Conservation (phyloP, 2,888 invertebrate genomes). For the Cabera pusaria region DNA sequence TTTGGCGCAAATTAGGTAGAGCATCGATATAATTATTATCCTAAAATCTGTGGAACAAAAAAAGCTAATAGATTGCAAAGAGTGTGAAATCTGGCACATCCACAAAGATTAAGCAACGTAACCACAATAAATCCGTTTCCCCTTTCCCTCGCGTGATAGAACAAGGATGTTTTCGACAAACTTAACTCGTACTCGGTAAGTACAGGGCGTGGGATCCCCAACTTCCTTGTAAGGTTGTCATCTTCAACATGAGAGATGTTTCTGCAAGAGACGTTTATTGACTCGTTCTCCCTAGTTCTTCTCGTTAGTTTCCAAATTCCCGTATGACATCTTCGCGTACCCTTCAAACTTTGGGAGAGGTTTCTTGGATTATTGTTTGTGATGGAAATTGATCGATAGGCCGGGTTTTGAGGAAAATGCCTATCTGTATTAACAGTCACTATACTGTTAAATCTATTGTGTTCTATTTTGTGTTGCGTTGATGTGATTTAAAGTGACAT, state of each 20-base stretch:
- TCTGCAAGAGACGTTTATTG: conserved; percentile 23
- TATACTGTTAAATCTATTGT: no score
- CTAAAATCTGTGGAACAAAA: no score
- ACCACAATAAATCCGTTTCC: conserved; percentile 5
- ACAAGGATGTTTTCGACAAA: conserved; percentile 19
- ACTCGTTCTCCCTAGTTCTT: conserved; percentile 17
- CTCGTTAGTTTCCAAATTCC: conserved; percentile 19
- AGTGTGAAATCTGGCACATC: no score
- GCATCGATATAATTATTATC: no score
- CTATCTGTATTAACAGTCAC: no score
- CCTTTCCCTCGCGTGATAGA: conserved; percentile 9
- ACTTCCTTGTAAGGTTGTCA: conserved; percentile 20
- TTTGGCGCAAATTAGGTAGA: no score
- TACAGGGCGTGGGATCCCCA: conserved; percentile 17
- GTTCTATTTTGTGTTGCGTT: no score
- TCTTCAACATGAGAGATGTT: conserved; percentile 15
- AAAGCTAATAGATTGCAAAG: no score
- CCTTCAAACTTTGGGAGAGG: conserved; percentile 14
- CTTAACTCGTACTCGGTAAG: conserved; percentile 17
- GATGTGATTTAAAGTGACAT: no score
- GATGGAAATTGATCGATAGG: no score
- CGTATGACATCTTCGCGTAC: conserved; percentile 8
- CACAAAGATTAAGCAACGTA: conserved; percentile 5
- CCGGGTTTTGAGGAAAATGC: no score
- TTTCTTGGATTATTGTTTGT: no score